These are phyloP conservation scores for Chitala chitala DNA, from an alignment of 2,113 vertebrate genomes.

Conservation along the genomic window DNA sequence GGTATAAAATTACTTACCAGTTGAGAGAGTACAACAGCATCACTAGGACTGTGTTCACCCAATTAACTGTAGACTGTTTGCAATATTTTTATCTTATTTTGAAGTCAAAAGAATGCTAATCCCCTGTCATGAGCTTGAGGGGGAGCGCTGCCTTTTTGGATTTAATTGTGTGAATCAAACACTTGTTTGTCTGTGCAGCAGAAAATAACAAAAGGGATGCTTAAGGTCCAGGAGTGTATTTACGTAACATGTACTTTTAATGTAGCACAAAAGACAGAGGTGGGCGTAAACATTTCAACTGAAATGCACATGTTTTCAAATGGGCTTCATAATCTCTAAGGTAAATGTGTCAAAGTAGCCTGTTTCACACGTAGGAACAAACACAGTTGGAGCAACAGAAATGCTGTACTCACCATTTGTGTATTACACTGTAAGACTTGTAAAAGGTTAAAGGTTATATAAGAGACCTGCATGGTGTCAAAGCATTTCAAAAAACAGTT, in stretches of 20 bases:
- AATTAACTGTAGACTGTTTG: neutral
- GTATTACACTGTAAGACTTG: too few species aligned
- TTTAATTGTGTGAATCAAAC: neutral
- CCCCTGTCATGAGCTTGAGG: neutral
- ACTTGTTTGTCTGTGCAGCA: neutral
- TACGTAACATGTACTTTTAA: neutral
- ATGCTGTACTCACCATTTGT: too few species aligned
- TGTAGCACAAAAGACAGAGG: too few species aligned
- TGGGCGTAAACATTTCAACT: too few species aligned
- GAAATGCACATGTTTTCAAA: too few species aligned
- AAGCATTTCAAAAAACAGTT: too few species aligned
- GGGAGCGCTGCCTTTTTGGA: neutral
- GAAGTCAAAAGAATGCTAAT: neutral
- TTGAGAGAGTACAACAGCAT: neutral
- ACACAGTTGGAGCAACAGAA: too few species aligned
- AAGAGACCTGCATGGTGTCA: too few species aligned
- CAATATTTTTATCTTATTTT: neutral
- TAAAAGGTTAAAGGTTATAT: too few species aligned
- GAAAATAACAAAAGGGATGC: neutral
- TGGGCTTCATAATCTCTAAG: too few species aligned
- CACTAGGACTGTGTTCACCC: neutral
- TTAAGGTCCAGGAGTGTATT: neutral
- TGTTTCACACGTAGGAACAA: too few species aligned
- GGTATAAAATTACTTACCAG: neutral
- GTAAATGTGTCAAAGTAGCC: too few species aligned